Evolutionary conservation across 2,797 vertebrate genomes (phyloP), one percentile per base, ranked within the genome.

Genomic region (Anomalospiza imberbis): DNA sequence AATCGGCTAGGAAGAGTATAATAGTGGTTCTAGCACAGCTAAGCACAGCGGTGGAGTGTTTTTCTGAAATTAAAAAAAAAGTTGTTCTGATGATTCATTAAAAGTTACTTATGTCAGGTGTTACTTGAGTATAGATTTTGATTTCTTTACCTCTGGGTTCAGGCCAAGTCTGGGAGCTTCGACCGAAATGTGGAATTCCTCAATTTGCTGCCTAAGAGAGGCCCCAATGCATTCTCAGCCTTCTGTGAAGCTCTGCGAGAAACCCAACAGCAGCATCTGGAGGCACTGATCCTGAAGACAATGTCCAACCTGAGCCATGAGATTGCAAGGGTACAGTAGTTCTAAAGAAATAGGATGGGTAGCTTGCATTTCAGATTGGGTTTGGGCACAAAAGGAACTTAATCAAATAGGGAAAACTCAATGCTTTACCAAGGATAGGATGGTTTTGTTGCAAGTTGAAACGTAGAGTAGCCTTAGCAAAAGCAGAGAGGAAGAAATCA

Each of bases 211-310:
- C 99, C 99, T 44, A 99, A 99, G 94, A 98, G 99, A 88, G 99
- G 99, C 24, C 99, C 99, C 17, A 95, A 79, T 45, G 99, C 99
- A 18, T 99, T 99, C 72, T 97, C 97, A 90, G 98, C 96, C 85
- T 99, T 99, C 97, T 99, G 99, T 91, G 90, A 94, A 44, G 99
- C 98, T 65, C 98, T 99, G 42, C 94, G 60, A 89, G 98, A 98
- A 88, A 99, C 99, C 2, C 98, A 99, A 40, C 99, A 99, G 95
- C 95, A 98, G 44, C 99, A 99, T 95, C 97, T 99, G 94, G 98
- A 96, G 38, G 97, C 98, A 21, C 24, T 98, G 68, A 97, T 99
- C 91, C 95, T 97, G 78, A 96, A 96, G 32, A 96, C 97, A 6
- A 54, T 91, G n/a, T 86, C 94, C 26, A 82, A 0, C 71, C 81